Conservation (phyloP, 2,888 invertebrate species). For the Eurytoma californica region DNA sequence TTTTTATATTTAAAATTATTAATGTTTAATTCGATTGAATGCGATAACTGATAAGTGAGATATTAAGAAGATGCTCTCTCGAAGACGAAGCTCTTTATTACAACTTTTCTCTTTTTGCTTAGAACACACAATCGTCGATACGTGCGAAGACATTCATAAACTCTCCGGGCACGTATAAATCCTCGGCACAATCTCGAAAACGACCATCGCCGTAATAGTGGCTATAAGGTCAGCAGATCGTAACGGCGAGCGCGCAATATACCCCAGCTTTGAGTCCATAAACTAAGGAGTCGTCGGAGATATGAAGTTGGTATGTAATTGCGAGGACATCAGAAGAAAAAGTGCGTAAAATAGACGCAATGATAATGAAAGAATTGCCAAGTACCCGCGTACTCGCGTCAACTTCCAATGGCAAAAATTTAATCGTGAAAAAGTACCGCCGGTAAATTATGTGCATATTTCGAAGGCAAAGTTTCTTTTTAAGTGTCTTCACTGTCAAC, state of each 20-base stretch:
- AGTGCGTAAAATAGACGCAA: too few relatives aligned
- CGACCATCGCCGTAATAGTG: constrained; percentile 36
- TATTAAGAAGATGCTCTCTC: constrained; percentile 17
- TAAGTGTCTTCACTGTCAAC: too few relatives aligned
- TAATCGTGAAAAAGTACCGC: too few relatives aligned
- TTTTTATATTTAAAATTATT: too few relatives aligned
- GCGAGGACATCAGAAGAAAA: too few relatives aligned
- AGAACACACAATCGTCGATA: constrained; percentile 39
- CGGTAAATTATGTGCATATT: too few relatives aligned
- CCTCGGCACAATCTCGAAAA: constrained; percentile 33
- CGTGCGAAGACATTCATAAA: constrained; percentile 48
- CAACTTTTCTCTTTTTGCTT: constrained; percentile 28
- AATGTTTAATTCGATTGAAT: constrained; percentile 34
- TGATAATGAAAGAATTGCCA: too few relatives aligned
- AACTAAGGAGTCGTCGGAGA: neutral
- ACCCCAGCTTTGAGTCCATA: constrained; percentile 13
- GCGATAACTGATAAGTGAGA: constrained; percentile 40
- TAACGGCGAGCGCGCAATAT: constrained; percentile 39
- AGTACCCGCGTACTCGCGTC: too few relatives aligned
- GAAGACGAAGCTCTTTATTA: constrained; percentile 32
- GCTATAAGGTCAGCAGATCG: constrained; percentile 52
- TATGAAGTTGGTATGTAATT: constrained; percentile 10
- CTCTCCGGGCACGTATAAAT: neutral
- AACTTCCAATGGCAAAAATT: too few relatives aligned
- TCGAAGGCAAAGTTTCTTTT: too few relatives aligned